Evolutionary conservation across 2,888 invertebrate species (phyloP).

Genomic region (Hyles lineata): DNA sequence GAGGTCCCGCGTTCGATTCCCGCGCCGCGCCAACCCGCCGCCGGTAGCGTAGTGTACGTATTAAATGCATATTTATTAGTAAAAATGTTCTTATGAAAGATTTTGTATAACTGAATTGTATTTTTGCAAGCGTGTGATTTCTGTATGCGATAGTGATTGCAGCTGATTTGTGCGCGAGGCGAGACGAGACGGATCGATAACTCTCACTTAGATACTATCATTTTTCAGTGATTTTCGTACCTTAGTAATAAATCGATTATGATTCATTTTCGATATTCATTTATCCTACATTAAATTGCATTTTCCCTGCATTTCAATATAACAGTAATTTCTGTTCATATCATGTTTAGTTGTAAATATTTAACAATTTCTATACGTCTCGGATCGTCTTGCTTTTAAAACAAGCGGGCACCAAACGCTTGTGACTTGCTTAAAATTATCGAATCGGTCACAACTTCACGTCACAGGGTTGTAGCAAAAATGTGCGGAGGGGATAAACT

Average conservation of each 20-base stretch:
- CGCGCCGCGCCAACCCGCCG: conserved; percentile 37
- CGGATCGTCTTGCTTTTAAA: not conserved
- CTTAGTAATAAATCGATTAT: not conserved
- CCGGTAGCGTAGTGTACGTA: conserved; percentile 58
- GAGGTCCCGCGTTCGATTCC: not conserved
- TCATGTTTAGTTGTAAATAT: not conserved
- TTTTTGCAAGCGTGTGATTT: conserved; percentile 67
- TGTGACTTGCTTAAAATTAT: conserved; percentile 39
- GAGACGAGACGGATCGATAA: not conserved
- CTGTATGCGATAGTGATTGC: conserved; percentile 21
- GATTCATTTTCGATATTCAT: not conserved
- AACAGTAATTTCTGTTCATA: not conserved
- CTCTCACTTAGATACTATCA: not conserved
- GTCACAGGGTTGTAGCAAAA: conserved; percentile 45
- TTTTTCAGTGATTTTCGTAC: not conserved
- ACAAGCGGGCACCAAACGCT: conserved; percentile 24
- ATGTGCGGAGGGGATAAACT: conserved; percentile 35
- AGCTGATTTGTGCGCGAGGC: not conserved
- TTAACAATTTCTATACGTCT: not conserved
- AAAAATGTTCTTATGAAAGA: conserved; percentile 65
- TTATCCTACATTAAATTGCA: conserved; percentile 7
- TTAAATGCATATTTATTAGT: conserved; percentile 62
- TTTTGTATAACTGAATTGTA: conserved; percentile 72
- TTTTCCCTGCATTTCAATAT: conserved; percentile 19
- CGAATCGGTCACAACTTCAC: conserved; percentile 36